Percentiles rank a stretch among this genome's conserved stretches.
Evolutionary conservation across 2,797 vertebrate genomes (phyloP).

Genomic region (Taenioides sp.): DNA sequence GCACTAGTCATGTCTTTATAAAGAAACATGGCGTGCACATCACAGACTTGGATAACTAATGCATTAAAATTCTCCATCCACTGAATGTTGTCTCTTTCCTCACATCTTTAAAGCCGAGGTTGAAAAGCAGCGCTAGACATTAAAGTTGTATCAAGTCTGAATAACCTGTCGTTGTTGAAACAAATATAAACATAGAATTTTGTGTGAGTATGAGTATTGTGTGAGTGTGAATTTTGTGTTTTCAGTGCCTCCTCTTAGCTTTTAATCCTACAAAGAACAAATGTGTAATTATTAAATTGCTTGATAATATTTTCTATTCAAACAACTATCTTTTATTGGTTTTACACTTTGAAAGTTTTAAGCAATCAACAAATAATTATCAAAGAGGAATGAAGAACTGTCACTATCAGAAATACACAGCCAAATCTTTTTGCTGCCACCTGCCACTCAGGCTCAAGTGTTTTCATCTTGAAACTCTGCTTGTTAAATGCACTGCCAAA

Average conservation of each 20-base stretch:
- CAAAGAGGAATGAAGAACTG: background rate
- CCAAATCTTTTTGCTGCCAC: conserved; percentile 16
- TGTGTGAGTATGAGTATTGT: background rate
- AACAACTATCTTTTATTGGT: conserved; percentile 2
- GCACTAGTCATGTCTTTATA: conserved; percentile 1
- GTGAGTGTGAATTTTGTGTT: too few relatives aligned
- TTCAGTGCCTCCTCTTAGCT: background rate
- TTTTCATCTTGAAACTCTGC: conserved; percentile 6
- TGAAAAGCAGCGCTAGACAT: background rate
- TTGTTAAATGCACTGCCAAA: conserved; percentile 13
- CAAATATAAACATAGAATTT: conserved; percentile 1
- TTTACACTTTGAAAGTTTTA: background rate
- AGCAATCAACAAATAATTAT: background rate
- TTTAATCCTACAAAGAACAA: background rate
- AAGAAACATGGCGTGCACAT: background rate
- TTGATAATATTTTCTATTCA: background rate
- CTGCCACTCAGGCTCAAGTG: conserved; percentile 11
- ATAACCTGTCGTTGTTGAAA: background rate
- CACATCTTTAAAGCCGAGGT: background rate
- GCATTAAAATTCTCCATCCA: conserved; percentile 1
- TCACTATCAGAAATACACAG: conserved; percentile 9
- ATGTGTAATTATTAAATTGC: too few relatives aligned
- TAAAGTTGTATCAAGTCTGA: background rate
- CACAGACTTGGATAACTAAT: conserved; percentile 2
- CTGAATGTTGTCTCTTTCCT: background rate